Evolutionary conservation across 30 jellyfish, hydroid and myxozoan species (phyloP).

Genomic region (Aurelia sp.): DNA sequence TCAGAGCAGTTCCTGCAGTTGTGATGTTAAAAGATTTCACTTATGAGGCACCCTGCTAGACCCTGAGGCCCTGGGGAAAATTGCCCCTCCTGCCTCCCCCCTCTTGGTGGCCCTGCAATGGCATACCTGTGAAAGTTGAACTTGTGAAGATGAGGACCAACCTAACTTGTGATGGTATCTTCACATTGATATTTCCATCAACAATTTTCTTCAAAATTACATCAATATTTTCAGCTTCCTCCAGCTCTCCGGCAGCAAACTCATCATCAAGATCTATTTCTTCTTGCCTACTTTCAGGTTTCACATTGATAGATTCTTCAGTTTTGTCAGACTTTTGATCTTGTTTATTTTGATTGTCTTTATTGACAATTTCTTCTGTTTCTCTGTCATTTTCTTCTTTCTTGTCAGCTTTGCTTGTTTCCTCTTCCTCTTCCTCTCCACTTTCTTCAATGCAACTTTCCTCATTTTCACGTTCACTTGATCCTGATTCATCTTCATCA

Average conservation of each 20-base stretch:
- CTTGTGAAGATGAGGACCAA: constrained; percentile 88
- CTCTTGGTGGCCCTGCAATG: too few relatives aligned
- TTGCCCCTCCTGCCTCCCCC: too few relatives aligned
- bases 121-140: constrained; percentile 89
- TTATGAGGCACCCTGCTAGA: too few relatives aligned
- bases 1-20: too few relatives aligned
- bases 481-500: not conserved
- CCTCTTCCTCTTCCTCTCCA: not conserved
- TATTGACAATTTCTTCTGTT: not conserved
- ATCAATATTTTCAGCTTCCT: not conserved
- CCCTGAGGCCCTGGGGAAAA: too few relatives aligned
- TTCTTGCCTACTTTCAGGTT: too few relatives aligned
- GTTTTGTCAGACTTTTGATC: too few relatives aligned
- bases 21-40: too few relatives aligned
- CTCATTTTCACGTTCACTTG: too few relatives aligned
- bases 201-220: not conserved
- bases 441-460: not conserved
- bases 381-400: not conserved
- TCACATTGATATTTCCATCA: constrained; percentile 61
- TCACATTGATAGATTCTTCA: too few relatives aligned
- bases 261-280: not conserved
- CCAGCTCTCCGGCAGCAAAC: not conserved
- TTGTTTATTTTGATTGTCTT: not conserved
- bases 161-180: constrained; percentile 81
- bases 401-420: not conserved